Conservation (phyloP, 2,797 vertebrate genomes). For the Gila robusta region DNA sequence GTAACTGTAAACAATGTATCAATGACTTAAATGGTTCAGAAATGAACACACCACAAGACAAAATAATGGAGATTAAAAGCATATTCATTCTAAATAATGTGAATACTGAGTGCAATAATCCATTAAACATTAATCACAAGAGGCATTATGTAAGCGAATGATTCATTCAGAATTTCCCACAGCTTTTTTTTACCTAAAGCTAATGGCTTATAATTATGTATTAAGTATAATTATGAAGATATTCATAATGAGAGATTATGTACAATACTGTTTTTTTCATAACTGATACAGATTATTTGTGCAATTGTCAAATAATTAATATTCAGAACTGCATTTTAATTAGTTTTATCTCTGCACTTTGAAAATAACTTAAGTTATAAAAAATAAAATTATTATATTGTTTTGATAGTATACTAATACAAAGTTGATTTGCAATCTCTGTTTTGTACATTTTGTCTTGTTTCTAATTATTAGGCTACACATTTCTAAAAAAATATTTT, state of each 20-base stretch:
- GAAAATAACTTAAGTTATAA: background rate
- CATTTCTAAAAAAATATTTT: background rate
- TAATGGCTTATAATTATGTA: background rate
- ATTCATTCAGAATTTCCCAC: background rate
- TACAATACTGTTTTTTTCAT: background rate
- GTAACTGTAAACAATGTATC: background rate
- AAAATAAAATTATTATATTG: background rate
- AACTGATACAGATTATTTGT: background rate
- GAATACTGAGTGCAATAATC: background rate
- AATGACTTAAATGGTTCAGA: background rate
- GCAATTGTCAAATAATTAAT: no score
- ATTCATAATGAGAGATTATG: background rate
- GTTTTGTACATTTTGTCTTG: background rate
- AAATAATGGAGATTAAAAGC: constrained; percentile 1
- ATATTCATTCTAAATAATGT: background rate
- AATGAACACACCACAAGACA: background rate
- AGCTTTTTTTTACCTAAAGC: background rate
- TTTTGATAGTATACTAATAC: background rate
- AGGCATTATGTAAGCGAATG: background rate
- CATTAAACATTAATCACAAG: background rate
- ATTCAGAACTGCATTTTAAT: background rate
- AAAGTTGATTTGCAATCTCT: background rate
- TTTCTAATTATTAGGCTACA: background rate
- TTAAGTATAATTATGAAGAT: background rate
- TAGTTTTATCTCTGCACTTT: background rate